Evolutionary conservation across 92 coral and sea anemone species (phyloP), one percentile per base, ranked within the genome.

Genomic region (Pocillopora meandrina): DNA sequence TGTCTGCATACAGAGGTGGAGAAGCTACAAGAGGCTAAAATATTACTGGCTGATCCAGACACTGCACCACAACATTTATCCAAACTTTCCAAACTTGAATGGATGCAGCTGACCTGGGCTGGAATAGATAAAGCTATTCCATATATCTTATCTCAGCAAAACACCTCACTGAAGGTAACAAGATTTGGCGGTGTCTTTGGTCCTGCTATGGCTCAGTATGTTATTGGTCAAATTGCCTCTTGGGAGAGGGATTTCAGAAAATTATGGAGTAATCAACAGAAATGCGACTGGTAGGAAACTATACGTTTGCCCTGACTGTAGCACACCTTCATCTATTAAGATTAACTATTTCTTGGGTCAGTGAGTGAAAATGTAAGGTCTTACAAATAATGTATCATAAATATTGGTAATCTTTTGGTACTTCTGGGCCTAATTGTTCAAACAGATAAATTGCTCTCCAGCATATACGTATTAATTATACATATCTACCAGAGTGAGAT

Each of bases 51-150:
- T 36, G 98, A 96, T 81, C 90, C 95, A 33, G 66, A 74, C 31
- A 60, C 60, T 16, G 74, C 90, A 34, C 75, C 77, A 20, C 67
- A 83, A 36, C 88, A 85, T 84, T 36, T 89, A 16, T 58, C 79
- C 57, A 75, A 91, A 14, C 91, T 96, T 10, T 91, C 93, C 35
- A 81, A 91, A 61, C 89, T 96, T 59, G 92, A 94, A 74, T 96
- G 99, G 99, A 65, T 96, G n/a, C 99, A 96, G 89, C 65, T 91
- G 56, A 94, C 99, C 16, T 91, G 71, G 83, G 99, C 98, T 11
- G 99, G 99, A 34, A 85, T 92, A 26, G 95, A 96, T 71, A 67
- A 17, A 12, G 74, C 89, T 31, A 77, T 81, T 61, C 66, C 91
- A 63, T 33, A 70, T 71, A 56, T 94, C 31, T 85, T 84, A 7